These are phyloP conservation scores for Fregetta grallaria DNA, from an alignment of 2,113 vertebrate species.

Conservation along the genomic window DNA sequence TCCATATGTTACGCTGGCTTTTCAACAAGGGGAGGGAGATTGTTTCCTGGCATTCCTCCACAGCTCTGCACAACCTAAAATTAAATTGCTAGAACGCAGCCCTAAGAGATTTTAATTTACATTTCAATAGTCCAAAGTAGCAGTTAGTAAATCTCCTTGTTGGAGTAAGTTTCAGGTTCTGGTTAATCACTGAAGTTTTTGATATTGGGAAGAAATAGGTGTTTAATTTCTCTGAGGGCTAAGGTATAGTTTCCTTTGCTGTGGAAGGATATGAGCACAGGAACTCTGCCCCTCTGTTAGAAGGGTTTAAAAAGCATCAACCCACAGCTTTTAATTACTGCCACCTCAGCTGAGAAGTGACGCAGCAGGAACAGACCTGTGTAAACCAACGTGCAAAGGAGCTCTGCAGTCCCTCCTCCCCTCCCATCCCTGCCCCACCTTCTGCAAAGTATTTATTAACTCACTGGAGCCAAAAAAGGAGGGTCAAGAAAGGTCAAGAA, in stretches of 20 bases:
- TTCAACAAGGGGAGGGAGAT: neutral
- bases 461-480: neutral
- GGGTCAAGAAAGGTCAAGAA: neutral
- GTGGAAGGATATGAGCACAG: neutral
- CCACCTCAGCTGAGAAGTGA: neutral
- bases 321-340: neutral
- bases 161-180: neutral
- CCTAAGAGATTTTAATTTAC: conserved; percentile 32
- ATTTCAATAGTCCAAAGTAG: conserved; percentile 1
- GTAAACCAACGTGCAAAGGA: neutral
- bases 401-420: no score
- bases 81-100: neutral
- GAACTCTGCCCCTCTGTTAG: neutral
- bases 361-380: neutral
- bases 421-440: neutral
- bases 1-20: neutral
- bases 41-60: conserved; percentile 26
- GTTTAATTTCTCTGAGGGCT: neutral
- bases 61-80: neutral
- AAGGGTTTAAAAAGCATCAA: neutral
- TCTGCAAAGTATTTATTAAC: neutral
- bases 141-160: neutral
- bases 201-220: neutral
- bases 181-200: neutral
- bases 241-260: neutral